phyloP scores from a whole-genome alignment of 2,113 vertebrate species.

The Myrmecophaga tridactyla region DNA sequence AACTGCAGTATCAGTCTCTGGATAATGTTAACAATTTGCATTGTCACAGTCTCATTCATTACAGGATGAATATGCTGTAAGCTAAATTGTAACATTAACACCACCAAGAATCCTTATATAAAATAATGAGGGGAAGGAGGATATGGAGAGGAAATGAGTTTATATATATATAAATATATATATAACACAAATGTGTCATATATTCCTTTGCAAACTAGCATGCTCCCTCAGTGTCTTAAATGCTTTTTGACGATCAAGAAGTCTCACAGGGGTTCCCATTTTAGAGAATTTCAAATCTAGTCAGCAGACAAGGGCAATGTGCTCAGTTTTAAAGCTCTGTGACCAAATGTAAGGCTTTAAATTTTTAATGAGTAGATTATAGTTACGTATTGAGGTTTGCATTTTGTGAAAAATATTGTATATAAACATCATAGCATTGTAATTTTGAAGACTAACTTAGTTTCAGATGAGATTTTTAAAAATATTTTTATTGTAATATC shows the following conservation, averaged over 20 bases:
- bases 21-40: neutral
- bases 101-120: neutral
- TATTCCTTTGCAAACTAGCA: neutral
- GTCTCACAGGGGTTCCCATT: neutral
- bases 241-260: constrained; percentile 4
- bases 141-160: neutral
- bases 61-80: neutral
- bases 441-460: neutral
- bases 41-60: neutral
- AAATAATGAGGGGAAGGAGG: neutral
- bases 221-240: neutral
- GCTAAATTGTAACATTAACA: neutral
- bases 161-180: neutral
- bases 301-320: neutral
- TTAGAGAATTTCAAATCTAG: neutral
- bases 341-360: neutral
- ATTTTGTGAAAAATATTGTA: neutral
- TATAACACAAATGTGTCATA: too few species aligned
- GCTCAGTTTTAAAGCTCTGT: neutral
- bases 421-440: neutral
- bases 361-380: neutral
- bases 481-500: too few species aligned
- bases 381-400: neutral
- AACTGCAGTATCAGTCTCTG: neutral
- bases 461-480: neutral